Evolutionary conservation across 2,797 vertebrate genomes (phyloP), one percentile per base, ranked within the genome.

Genomic region (Esox lucius): DNA sequence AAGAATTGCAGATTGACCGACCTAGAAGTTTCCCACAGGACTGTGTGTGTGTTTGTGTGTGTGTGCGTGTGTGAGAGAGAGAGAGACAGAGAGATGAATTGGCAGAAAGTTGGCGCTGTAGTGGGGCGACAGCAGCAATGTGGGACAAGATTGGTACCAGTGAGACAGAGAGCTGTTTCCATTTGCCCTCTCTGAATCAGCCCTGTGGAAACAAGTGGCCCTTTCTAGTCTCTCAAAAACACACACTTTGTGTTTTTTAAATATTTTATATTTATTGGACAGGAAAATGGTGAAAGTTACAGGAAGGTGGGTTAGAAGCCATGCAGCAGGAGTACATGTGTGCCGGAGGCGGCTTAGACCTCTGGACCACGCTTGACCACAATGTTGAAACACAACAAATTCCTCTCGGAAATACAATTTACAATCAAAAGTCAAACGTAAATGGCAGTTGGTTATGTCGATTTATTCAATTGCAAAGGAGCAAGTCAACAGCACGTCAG

Each of bases 51-150:
- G 74, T 80, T 73, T 79, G 71, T 61, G 39, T 70, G 68, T 46
- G 26, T 48, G n/a, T n/a, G n/a, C 46, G 59, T 75, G 49, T 22
- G 42, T 76, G 71, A 73, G 71, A 61, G 28, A 70, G 68, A 46
- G 26, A 31, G 28, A 72, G 79, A 71, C 83, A 84, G 83, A 88
- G 84, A 81, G 86, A 90, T 81, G 87, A 88, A 82, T 81, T 84
- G 87, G 88, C 87, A 87, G 87, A 86, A 91, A 89, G 87, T 84
- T 76, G 86, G 80, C 86, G 90, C 89, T 86, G 92, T 90, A 93
- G 91, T 89, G 89, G 87, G 83, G 81, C 81, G 85, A 86, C 85
- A 75, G 87, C 84, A 77, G 89, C 85, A 86, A 86, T 86, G 87
- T 89, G 89, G 87, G 86, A 90, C 88, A 90, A 88, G 89, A 90